Evolutionary conservation across 2,113 vertebrate species (phyloP), one percentile per base, ranked within the genome.

Genomic region (Leiothrix lutea): DNA sequence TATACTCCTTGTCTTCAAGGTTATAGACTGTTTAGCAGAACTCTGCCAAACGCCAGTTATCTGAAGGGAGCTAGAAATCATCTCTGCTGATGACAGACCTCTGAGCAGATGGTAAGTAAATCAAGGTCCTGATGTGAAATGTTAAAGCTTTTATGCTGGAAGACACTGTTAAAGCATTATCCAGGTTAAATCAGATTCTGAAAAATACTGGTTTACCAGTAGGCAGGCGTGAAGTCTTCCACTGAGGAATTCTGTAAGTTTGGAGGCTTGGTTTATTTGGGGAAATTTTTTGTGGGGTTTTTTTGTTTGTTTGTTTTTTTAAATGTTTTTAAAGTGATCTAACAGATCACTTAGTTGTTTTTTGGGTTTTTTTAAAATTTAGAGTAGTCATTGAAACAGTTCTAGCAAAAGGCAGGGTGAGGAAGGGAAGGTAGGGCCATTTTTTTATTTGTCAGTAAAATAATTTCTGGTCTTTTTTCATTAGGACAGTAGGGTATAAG

Each of bases 101-200:
- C 96, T 84, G 94, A 97, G 97, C 97, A 97, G 97, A 98, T 97
- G 98, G 97, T 94, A 97, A 98, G 96, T 98, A 97, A 98, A 98
- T 98, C 98, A 98, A 95, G 90, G 95, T 96, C 94, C 94, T 95
- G 86, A 97, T 96, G 96, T 97, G 96, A 98, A 98, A 97, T 94
- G 96, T 80, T 90, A 93, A 94, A 66, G 92, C 92, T 97, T 97
- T 96, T 95, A 95, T 96, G 47, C 91, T 96, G 90, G 94, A 97
- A 96, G 94, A 95, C 92, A 95, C 64, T 70, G 92, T 83, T 95
- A 91, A 97, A 97, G 94, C 93, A 97, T 96, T 95, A 96, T 94
- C 83, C 90, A 95, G 89, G 94, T 96, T 97, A 95, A 94, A 95
- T 96, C 95, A 91, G 28, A 78, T 80, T 92, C 65, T 6, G 4